Percentiles rank a stretch among this genome's conserved stretches.
phyloP scores from a whole-genome alignment of 2,888 invertebrate species.

The Rotaria socialis region DNA sequence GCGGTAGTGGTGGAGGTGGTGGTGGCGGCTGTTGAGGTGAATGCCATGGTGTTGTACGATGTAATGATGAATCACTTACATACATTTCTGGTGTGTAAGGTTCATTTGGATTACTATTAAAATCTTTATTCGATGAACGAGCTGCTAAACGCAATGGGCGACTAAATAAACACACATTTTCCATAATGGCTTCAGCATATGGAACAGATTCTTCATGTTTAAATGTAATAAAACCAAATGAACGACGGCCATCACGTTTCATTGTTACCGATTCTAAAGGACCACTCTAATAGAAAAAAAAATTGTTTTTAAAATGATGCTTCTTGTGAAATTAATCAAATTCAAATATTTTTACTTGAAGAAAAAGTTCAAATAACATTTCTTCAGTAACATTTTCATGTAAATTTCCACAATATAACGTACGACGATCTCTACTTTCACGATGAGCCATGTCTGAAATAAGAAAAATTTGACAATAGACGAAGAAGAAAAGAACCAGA shows the following conservation, averaged over 20 bases:
- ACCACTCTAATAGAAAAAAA: neutral
- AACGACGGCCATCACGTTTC: conserved; percentile 16
- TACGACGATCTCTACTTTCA: conserved; percentile 21
- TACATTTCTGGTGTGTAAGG: neutral
- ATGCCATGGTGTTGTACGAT: neutral
- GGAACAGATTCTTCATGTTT: conserved; percentile 35
- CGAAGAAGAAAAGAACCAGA: neutral
- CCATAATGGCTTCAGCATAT: conserved; percentile 37
- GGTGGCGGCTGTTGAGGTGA: neutral
- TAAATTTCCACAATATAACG: conserved; percentile 36
- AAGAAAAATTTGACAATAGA: neutral
- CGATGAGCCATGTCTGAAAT: neutral
- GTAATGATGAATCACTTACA: conserved; percentile 10
- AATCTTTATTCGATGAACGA: neutral
- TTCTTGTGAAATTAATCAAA: too few relatives aligned
- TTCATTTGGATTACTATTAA: conserved; percentile 27
- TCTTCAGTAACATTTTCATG: conserved; percentile 19
- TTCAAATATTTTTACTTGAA: neutral
- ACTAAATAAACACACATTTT: conserved; percentile 8
- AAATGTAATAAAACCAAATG: conserved; percentile 38
- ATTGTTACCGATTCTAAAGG: conserved; percentile 26
- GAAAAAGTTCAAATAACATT: conserved; percentile 34
- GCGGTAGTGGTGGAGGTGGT: neutral
- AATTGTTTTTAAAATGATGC: neutral
- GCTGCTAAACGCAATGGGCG: conserved; percentile 19